Base-by-base conservation (phyloP, 2,797 vertebrate species). In the Clarias laeviceps region DNA sequence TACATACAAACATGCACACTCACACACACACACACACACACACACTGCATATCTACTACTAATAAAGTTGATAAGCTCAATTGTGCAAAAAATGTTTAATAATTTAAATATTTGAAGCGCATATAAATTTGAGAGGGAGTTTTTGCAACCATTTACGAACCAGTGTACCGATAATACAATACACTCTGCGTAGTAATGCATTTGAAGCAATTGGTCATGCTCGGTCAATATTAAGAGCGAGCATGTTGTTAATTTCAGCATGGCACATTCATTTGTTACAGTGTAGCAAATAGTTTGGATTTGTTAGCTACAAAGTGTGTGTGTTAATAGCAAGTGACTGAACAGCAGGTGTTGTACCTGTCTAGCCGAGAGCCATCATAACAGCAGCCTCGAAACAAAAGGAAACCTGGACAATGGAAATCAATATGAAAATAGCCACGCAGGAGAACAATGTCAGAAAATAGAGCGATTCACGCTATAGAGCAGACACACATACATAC, bases 161-260 rank as follows among this genome's bases (percentile, higher is more conserved):
- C 86, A 86, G 70, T 87, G 85, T 82, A 70, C 70, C 82, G 81
- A 85, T 88, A 91, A 91, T 73, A 72, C 66, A 83, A 86, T 65
- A 80, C 79, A 27, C 87, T 86, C 34, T 37, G 87, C 86, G 82
- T 80, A 84, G 90, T 88, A 82, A 85, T 87, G 68, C 87, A 85
- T 84, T 89, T 85, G 86, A 90, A 85, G 69, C 82, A 84, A 88
- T 89, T 84, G 86, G 90, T 91, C 83, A 91, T 87, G 78, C 78
- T 69, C 85, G 89, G 78, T 84, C 80, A 88, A 89, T 85, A 88
- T 90, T 89, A 88, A 90, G 88, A 85, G 88, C 88, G 88, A 91
- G 89, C 89, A 85, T 89, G 82, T 89, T 87, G 93, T 93, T 92
- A 88, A 89, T 85, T 85, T 84, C 84, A 81, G 80, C 59, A 82